phyloP scores from a whole-genome alignment of 1,140 invertebrate genomes.

The Drosophila paulistorum region DNA sequence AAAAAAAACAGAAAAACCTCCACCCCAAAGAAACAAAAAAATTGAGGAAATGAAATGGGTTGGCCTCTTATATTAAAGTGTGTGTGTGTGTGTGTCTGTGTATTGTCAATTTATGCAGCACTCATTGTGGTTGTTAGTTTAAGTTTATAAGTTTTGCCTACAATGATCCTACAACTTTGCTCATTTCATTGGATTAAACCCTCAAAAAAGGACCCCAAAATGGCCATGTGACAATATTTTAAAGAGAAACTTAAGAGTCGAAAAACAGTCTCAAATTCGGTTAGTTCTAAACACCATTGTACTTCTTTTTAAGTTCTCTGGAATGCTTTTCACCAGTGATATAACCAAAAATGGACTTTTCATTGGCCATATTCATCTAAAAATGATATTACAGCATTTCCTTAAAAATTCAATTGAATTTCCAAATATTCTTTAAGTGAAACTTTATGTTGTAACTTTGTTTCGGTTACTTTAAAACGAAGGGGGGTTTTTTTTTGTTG shows the following conservation, averaged over 20 bases:
- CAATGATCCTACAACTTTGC: neutral
- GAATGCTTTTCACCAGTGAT: too few species aligned
- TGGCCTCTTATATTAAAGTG: too few species aligned
- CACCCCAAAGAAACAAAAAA: neutral
- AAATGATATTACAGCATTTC: too few species aligned
- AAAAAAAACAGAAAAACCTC: neutral
- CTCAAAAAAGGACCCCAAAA: neutral
- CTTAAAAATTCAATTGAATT: too few species aligned
- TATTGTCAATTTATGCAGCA: constrained; percentile 45
- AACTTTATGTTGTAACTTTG: too few species aligned
- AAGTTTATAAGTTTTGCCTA: constrained; percentile 7
- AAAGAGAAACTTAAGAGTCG: too few species aligned
- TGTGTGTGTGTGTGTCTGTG: neutral
- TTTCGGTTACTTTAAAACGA: neutral
- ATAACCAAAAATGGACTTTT: too few species aligned
- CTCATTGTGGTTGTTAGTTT: constrained; percentile 30
- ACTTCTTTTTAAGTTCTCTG: too few species aligned
- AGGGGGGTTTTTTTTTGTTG: neutral
- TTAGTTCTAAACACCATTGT: too few species aligned
- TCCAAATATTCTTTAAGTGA: too few species aligned
- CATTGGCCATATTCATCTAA: too few species aligned
- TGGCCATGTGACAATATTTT: neutral
- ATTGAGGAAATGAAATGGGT: neutral
- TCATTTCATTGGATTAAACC: neutral
- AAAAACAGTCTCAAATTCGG: too few species aligned